Conservation (phyloP, 2,113 vertebrate genomes). For the Thamnaconus septentrionalis region DNA sequence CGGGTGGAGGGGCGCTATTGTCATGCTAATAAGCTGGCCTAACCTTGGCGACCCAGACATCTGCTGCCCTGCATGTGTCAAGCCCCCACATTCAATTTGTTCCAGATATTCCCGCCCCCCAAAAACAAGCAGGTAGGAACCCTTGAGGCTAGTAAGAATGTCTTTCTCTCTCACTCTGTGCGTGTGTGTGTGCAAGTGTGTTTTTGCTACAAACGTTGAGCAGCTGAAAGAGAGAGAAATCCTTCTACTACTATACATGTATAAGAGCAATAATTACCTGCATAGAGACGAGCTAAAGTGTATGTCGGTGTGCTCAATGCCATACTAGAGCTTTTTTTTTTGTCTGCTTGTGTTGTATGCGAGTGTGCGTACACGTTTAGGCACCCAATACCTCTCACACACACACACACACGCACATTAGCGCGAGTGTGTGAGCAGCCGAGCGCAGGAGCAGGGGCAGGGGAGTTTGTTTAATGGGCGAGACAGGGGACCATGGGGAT, state of each 20-base stretch:
- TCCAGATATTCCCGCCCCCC: constrained; percentile 56
- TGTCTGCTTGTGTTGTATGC: constrained; percentile 6
- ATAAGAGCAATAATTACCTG: constrained; percentile 49
- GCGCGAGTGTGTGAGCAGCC: constrained; percentile 29
- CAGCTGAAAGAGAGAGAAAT: constrained; percentile 13
- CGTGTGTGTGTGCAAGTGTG: not conserved
- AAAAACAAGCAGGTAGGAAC: constrained; percentile 70
- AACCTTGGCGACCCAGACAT: constrained; percentile 75
- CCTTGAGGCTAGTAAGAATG: constrained; percentile 63
- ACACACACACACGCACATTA: constrained; percentile 13
- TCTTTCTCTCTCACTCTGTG: constrained; percentile 9
- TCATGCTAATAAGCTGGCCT: constrained; percentile 76
- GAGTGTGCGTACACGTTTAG: constrained; percentile 5
- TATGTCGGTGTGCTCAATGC: constrained; percentile 9
- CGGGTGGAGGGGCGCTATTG: constrained; percentile 47
- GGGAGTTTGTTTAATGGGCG: constrained; percentile 76
- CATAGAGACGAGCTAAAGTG: constrained; percentile 32
- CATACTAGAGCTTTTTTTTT: not conserved
- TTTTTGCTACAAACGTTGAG: not conserved
- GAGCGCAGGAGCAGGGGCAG: constrained; percentile 35
- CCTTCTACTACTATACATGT: constrained; percentile 43
- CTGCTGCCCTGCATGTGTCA: constrained; percentile 73
- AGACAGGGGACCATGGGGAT: constrained; percentile 75
- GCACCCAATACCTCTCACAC: constrained; percentile 16
- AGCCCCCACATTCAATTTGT: constrained; percentile 72